phyloP scores from a whole-genome alignment of 2,888 invertebrate genomes.

The Stenchaetothrips biformis region DNA sequence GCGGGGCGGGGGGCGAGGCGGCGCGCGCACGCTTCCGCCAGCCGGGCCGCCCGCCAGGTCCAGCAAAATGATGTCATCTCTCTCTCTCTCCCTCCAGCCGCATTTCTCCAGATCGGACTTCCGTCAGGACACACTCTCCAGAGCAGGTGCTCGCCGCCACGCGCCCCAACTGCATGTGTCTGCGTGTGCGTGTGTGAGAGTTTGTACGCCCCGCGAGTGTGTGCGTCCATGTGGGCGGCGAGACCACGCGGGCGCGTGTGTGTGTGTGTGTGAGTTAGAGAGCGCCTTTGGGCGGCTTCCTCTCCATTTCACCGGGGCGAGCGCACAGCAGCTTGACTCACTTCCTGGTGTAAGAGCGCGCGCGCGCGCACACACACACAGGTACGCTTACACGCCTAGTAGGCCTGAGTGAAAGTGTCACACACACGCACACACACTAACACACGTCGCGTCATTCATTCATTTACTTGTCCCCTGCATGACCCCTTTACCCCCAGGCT shows the following conservation, averaged over 20 bases:
- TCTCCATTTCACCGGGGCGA: conserved; percentile 1
- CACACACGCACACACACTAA: not conserved
- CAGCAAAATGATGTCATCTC: not conserved
- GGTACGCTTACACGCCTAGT: not conserved
- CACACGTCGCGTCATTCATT: too few relatives aligned
- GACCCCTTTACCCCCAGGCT: not conserved
- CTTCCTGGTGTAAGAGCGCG: not conserved
- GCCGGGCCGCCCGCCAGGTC: not conserved
- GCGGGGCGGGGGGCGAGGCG: not conserved
- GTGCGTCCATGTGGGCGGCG: too few relatives aligned
- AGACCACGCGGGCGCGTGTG: not conserved
- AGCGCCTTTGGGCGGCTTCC: not conserved
- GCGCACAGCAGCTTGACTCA: not conserved
- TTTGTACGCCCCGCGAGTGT: too few relatives aligned
- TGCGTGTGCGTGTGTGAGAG: not conserved
- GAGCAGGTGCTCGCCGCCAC: not conserved
- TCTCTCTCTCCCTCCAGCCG: not conserved
- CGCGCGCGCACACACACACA: not conserved
- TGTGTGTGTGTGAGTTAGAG: not conserved
- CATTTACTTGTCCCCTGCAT: too few relatives aligned
- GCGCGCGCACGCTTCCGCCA: not conserved
- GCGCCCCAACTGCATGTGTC: too few relatives aligned
- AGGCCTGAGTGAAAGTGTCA: not conserved
- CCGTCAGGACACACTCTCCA: not conserved
- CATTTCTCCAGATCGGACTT: not conserved